phyloP scores from a whole-genome alignment of 2,113 vertebrate species.

The Malaclemys terrapin region DNA sequence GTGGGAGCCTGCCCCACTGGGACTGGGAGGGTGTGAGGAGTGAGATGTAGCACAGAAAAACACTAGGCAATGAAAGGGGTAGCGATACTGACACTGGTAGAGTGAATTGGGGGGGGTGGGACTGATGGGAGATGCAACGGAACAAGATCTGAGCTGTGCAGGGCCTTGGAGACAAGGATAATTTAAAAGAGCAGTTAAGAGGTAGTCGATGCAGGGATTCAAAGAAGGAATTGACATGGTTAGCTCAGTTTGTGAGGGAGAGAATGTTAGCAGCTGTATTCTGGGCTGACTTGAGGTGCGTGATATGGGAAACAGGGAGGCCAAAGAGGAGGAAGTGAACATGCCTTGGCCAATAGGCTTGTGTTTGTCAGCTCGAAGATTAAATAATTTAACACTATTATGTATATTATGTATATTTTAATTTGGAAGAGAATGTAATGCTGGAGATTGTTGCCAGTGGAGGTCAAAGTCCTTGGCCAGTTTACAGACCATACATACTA shows the following conservation, averaged over 20 bases:
- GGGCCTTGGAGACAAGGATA: not conserved
- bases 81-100: not conserved
- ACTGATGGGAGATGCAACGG: not conserved
- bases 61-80: not conserved
- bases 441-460: not conserved
- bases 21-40: not conserved
- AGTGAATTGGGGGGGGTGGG: not conserved
- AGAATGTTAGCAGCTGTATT: not conserved
- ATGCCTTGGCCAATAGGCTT: not conserved
- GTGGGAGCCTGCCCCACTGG: not conserved
- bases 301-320: not conserved
- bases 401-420: not conserved
- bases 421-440: not conserved
- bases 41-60: not conserved
- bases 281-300: not conserved
- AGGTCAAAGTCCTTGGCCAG: not conserved
- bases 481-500: not conserved
- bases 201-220: not conserved
- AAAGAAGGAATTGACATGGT: rapidly evolving
- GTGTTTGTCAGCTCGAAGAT: not conserved
- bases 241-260: not conserved
- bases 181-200: not conserved
- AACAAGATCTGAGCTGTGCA: not conserved
- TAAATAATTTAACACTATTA: not conserved
- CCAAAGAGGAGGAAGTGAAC: not conserved